phyloP scores from a whole-genome alignment of 2,888 invertebrate genomes.

The Ceratothoa steindachneri region DNA sequence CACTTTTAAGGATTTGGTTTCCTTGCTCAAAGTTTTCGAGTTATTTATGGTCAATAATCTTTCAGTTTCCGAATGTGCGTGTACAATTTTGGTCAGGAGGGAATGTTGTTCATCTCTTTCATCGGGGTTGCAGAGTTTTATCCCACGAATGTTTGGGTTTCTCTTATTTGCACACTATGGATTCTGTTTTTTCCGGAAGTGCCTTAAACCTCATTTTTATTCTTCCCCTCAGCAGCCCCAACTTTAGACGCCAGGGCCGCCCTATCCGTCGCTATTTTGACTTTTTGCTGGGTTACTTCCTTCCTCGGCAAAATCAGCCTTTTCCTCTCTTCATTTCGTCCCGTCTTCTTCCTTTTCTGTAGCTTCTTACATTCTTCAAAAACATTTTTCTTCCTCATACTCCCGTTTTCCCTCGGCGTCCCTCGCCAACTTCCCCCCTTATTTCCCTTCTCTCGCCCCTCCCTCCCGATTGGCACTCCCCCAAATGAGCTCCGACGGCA shows the following conservation, averaged over 20 bases:
- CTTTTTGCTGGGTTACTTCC: too few species aligned
- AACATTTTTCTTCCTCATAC: neutral
- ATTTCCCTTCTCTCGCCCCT: neutral
- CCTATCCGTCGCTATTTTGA: too few species aligned
- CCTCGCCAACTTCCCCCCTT: neutral
- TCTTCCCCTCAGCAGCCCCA: slow-evolving; percentile 1
- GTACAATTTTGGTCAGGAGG: too few species aligned
- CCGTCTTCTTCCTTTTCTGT: slow-evolving; percentile 5
- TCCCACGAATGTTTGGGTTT: neutral
- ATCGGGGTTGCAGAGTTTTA: neutral
- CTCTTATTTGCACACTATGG: neutral
- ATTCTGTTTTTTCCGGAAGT: neutral
- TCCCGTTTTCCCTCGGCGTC: neutral
- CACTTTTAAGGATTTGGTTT: too few species aligned
- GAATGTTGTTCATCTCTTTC: too few species aligned
- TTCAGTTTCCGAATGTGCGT: too few species aligned
- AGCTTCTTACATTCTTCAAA: slow-evolving; percentile 5
- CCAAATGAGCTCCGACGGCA: slow-evolving; percentile 15
- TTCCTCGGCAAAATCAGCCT: too few species aligned
- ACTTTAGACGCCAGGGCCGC: too few species aligned
- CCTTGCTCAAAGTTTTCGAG: too few species aligned
- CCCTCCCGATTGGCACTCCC: neutral
- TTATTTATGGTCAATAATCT: too few species aligned
- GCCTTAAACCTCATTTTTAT: slow-evolving; percentile 7
- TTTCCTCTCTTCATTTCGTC: neutral